Conservation (phyloP, 2,888 invertebrate species). For the Euplexia lucipara region DNA sequence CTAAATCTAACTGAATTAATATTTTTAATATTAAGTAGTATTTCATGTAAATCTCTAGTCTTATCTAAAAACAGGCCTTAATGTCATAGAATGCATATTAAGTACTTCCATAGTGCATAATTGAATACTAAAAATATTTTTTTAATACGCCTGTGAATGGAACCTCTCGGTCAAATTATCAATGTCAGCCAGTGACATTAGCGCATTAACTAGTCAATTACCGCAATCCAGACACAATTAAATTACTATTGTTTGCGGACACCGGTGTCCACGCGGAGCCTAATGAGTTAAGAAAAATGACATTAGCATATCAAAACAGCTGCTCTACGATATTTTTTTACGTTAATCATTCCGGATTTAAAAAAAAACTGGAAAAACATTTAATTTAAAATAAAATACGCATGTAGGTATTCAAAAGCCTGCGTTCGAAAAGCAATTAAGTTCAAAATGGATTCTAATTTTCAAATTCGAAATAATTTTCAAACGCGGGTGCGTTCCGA, state of each 20-base stretch:
- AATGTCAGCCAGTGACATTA: slow-evolving; percentile 52
- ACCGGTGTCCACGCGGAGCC: no score
- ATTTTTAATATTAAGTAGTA: neutral
- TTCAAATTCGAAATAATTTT: slow-evolving; percentile 55
- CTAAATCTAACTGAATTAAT: neutral
- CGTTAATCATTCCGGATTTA: neutral
- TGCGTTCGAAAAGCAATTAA: slow-evolving; percentile 6
- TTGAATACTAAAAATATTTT: neutral
- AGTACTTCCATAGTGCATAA: neutral
- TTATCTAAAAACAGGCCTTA: neutral
- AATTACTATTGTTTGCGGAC: no score
- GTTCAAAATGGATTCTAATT: slow-evolving; percentile 32
- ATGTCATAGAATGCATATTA: slow-evolving; percentile 8
- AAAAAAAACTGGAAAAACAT: neutral
- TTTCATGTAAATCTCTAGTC: neutral
- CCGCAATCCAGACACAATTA: no score
- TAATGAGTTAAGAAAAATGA: slow-evolving; percentile 11
- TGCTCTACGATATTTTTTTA: neutral
- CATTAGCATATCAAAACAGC: slow-evolving; percentile 3
- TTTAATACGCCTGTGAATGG: neutral
- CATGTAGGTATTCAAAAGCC: neutral
- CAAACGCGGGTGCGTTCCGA: slow-evolving; percentile 51
- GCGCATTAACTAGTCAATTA: no score
- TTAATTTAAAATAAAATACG: neutral
- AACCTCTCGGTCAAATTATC: slow-evolving; percentile 18